These are phyloP conservation scores for Sturmia bella DNA, from an alignment of 2,888 invertebrate species.

Conservation along the genomic window DNA sequence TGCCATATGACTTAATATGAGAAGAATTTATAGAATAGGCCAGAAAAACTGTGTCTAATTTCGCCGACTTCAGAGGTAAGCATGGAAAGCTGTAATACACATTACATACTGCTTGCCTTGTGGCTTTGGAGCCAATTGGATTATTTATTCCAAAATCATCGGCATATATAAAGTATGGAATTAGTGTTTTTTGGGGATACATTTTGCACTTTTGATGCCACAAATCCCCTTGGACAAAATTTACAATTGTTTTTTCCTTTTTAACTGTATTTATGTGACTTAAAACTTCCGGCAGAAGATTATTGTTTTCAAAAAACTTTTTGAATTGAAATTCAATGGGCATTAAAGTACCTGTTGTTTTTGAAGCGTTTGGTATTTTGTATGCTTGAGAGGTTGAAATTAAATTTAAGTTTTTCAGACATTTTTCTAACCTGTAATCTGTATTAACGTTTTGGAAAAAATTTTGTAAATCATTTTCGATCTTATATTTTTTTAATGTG, in stretches of 20 bases:
- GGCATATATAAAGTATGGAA: slow-evolving; percentile 30
- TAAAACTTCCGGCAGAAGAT: neutral
- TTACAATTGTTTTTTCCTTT: neutral
- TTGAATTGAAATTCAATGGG: too few relatives aligned
- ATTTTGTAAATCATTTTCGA: too few relatives aligned
- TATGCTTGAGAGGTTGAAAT: too few relatives aligned
- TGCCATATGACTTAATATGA: slow-evolving; percentile 4
- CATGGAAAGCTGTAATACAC: slow-evolving; percentile 18
- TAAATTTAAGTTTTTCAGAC: too few relatives aligned
- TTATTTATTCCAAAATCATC: slow-evolving; percentile 46
- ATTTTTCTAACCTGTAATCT: too few relatives aligned
- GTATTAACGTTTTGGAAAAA: too few relatives aligned
- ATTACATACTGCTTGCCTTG: slow-evolving; percentile 4
- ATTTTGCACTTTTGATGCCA: slow-evolving; percentile 12
- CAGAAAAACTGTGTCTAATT: neutral
- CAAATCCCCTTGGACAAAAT: slow-evolving; percentile 25
- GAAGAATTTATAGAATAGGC: neutral
- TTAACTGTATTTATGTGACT: neutral
- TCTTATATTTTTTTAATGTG: too few relatives aligned
- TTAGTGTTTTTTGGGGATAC: slow-evolving; percentile 12
- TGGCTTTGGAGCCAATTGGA: slow-evolving; percentile 19
- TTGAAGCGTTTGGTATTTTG: too few relatives aligned
- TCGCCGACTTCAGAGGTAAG: neutral
- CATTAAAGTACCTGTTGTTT: too few relatives aligned
- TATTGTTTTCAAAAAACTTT: too few relatives aligned